phyloP scores from a whole-genome alignment of 2,113 vertebrate genomes.

The Apaloderma vittatum region DNA sequence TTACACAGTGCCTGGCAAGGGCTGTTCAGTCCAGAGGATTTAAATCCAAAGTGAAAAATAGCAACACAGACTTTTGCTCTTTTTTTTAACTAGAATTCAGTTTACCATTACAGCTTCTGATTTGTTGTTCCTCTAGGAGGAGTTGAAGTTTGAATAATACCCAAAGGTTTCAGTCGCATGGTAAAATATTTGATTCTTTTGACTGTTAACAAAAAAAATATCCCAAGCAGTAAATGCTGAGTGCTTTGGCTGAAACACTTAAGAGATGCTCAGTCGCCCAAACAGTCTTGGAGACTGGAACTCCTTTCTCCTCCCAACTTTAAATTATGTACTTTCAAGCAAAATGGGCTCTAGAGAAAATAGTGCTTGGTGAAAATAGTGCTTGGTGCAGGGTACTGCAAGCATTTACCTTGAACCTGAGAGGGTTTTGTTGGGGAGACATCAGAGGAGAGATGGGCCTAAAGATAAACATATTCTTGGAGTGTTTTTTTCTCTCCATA shows the following conservation, averaged over 20 bases:
- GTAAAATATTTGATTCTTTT: not conserved
- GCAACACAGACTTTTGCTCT: not conserved
- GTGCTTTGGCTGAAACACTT: not conserved
- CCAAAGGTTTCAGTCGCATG: not conserved
- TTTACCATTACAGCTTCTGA: not conserved
- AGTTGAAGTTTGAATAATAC: not conserved
- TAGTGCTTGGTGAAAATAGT: not conserved
- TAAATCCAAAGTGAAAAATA: conserved; percentile 45
- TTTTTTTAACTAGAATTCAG: not conserved
- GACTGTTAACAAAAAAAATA: not conserved
- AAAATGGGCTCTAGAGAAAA: not conserved
- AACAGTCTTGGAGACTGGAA: not conserved
- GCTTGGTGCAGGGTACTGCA: not conserved
- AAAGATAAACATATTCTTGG: not conserved
- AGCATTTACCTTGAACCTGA: not conserved
- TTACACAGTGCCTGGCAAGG: conserved; percentile 29
- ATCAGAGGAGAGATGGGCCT: not conserved
- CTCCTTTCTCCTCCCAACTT: not conserved
- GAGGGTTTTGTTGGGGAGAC: not conserved
- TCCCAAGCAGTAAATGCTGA: not conserved
- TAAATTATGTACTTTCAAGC: not conserved
- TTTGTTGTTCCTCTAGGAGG: not conserved
- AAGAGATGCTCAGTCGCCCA: not conserved
- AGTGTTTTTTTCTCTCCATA: not conserved
- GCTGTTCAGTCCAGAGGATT: conserved; percentile 32